Evolutionary conservation across 2,113 vertebrate species (phyloP).

Genomic region (Geococcyx californianus): DNA sequence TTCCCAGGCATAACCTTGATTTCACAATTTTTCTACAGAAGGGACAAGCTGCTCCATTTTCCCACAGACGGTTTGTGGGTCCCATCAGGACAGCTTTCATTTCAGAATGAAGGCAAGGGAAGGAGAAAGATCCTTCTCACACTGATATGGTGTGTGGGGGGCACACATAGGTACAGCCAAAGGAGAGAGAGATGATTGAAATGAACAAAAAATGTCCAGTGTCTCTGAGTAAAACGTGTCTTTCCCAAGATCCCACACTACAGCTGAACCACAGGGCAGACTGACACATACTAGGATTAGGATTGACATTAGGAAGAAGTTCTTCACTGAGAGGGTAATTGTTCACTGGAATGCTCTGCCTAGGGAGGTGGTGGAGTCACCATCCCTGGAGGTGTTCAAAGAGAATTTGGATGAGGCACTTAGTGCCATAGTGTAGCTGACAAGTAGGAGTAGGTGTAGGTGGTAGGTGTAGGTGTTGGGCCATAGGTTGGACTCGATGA

Average conservation of each 20-base stretch:
- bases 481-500: too few relatives aligned
- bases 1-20: background rate
- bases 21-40: background rate
- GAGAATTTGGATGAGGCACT: too few relatives aligned
- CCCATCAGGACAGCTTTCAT: background rate
- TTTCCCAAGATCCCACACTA: fast-evolving
- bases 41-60: background rate
- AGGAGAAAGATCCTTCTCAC: background rate
- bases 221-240: background rate
- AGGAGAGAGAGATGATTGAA: background rate
- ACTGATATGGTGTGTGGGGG: fast-evolving
- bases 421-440: too few relatives aligned
- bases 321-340: too few relatives aligned
- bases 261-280: fast-evolving
- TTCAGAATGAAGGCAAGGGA: background rate
- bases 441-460: too few relatives aligned
- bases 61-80: background rate
- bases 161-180: fast-evolving
- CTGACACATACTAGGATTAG: too few relatives aligned
- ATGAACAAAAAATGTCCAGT: background rate
- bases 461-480: too few relatives aligned
- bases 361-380: too few relatives aligned
- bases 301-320: too few relatives aligned
- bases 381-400: too few relatives aligned
- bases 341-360: too few relatives aligned